Evolutionary conservation across 2,888 invertebrate species (phyloP), one percentile per base, ranked within the genome.

Genomic region (Thera britannica): DNA sequence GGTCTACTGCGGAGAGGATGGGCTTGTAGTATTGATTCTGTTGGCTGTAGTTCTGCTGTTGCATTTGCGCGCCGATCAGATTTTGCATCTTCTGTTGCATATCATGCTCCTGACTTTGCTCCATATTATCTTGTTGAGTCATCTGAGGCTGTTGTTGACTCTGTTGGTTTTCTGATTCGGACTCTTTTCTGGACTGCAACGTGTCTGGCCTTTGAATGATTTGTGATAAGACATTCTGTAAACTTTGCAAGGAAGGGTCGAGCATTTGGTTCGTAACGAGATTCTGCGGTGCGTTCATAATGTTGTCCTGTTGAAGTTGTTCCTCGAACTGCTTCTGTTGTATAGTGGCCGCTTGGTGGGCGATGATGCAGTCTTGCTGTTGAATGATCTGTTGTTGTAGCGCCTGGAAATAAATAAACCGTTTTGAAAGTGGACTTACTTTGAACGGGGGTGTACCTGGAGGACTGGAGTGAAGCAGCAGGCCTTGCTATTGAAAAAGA

Each of bases 371-470:
- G 72, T 94, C 93, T 77, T 94, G 89, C 69, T 90, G 92, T 77
- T 94, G 91, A 48, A 93, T 89, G 51, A 95, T 93, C 58, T 95
- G 89, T 60, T 95, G 95, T 73, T 95, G 95, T 63, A 95, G 83
- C 36, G 89, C 94, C 75, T 68, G 62, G 4, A 65, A 67, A 52
- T 35, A 44, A 38, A 60, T 51, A 4, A 58, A 48, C 48, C 11
- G 35, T 7, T 38, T 61, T 54, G 60, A 60, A 60, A 60, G 12
- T 51, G 51, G 41, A 60, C 51, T 57, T 51, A 59, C 59, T 58
- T 58, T 46, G 34, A 58, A 44, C 44, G 2, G 35, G 54, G 54
- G 8, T 9, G 35, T 5, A 11, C 9, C 54, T 41, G 57, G 7
- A 57, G 8, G 36, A 23, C 57, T 57, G 57, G 57, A 38, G 12